Evolutionary conservation across 64 coral and sea anemone species (phyloP).

Genomic region (Stichodactyla mertensii): DNA sequence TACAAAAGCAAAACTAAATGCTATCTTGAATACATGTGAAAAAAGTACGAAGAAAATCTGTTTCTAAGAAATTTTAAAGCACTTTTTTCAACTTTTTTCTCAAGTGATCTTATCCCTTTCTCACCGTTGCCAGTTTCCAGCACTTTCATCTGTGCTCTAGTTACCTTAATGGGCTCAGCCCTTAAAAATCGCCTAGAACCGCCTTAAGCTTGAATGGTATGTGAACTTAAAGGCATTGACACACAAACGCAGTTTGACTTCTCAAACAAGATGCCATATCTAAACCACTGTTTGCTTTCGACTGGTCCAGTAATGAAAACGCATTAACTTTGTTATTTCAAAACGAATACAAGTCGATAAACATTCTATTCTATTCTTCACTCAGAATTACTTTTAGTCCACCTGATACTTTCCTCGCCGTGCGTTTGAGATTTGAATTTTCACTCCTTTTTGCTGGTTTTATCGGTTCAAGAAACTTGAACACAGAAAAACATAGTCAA

Average conservation of each 20-base stretch:
- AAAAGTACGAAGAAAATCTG: background rate
- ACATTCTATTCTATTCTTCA: background rate
- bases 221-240: background rate
- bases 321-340: background rate
- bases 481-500: background rate
- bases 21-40: background rate
- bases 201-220: background rate
- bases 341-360: background rate
- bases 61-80: background rate
- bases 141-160: no score
- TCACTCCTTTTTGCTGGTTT: background rate
- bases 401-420: background rate
- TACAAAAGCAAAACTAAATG: background rate
- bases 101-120: background rate
- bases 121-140: background rate
- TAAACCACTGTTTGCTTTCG: background rate
- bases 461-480: background rate
- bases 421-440: background rate
- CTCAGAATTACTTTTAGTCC: background rate
- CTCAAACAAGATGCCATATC: background rate
- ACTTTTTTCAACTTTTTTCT: background rate
- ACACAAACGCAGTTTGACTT: background rate
- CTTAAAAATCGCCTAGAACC: no score
- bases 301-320: background rate
- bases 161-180: no score